phyloP scores from a whole-genome alignment of 2,888 invertebrate genomes.

The Caenorhabditis macrosperma region DNA sequence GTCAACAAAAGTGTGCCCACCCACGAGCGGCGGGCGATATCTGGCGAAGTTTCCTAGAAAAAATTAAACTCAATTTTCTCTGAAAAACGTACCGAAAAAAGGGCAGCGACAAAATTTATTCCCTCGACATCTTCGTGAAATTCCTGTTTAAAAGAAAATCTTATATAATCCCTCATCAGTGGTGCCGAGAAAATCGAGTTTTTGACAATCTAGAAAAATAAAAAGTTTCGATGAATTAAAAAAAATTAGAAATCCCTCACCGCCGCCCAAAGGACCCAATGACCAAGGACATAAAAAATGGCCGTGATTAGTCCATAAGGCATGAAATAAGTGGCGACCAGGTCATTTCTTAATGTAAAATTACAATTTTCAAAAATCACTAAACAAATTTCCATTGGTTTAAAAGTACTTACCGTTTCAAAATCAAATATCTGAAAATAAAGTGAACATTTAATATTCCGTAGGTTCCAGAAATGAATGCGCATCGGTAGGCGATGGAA shows the following conservation, averaged over 20 bases:
- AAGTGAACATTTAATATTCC: slow-evolving; percentile 30
- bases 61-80: too few species aligned
- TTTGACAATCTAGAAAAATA: slow-evolving; percentile 14
- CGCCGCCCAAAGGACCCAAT: slow-evolving; percentile 17
- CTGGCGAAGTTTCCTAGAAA: slow-evolving; percentile 14
- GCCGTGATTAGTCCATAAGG: slow-evolving; percentile 13
- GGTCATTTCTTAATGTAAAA: slow-evolving; percentile 1
- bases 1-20: slow-evolving; percentile 17
- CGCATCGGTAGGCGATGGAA: slow-evolving; percentile 12
- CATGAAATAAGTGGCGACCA: slow-evolving; percentile 24
- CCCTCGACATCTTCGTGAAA: slow-evolving; percentile 15
- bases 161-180: slow-evolving; percentile 11
- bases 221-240: too few species aligned
- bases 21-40: slow-evolving; percentile 5
- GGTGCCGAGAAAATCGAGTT: not conserved
- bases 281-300: slow-evolving; percentile 9
- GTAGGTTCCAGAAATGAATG: slow-evolving; percentile 32
- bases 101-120: slow-evolving; percentile 30
- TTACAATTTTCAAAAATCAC: not conserved
- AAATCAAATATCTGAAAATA: slow-evolving; percentile 21
- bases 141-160: slow-evolving; percentile 7
- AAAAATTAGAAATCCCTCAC: too few species aligned
- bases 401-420: too few species aligned
- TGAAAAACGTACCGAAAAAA: slow-evolving; percentile 29
- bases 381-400: not conserved